Conservation (phyloP, 2,797 vertebrate genomes). For the Halcyon badia region DNA sequence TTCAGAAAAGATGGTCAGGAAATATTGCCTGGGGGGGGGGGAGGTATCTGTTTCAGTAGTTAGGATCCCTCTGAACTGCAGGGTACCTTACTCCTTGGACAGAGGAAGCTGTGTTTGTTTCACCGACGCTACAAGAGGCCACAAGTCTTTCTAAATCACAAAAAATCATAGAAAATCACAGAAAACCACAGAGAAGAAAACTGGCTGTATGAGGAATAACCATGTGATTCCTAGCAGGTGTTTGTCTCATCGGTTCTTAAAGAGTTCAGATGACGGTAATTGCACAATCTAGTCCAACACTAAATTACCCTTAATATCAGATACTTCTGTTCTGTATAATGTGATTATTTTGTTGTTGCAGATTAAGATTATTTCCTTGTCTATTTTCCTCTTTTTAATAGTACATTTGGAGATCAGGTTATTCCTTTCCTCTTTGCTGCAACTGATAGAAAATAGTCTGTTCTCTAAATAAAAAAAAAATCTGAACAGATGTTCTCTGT, state of each 20-base stretch:
- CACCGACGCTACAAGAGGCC: not conserved
- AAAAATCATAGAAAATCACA: not conserved
- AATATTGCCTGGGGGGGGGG: not conserved
- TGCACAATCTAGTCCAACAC: not conserved
- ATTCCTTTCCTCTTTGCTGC: not conserved
- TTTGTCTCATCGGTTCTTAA: not conserved
- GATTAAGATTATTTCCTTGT: not conserved
- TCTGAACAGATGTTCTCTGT: not conserved
- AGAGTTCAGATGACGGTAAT: not conserved
- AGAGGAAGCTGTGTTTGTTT: not conserved
- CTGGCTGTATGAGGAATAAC: not conserved
- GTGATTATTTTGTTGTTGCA: not conserved
- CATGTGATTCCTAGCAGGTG: not conserved
- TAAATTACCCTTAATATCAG: not conserved
- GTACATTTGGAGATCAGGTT: not conserved
- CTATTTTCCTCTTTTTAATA: not conserved
- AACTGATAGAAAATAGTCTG: not conserved
- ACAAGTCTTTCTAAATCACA: not conserved
- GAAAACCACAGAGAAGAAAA: not conserved
- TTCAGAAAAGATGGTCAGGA: not conserved
- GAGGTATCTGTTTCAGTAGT: not conserved
- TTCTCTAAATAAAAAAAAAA: not conserved
- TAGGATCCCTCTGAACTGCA: not conserved
- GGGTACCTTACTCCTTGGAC: rapidly evolving
- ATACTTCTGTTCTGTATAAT: not conserved